phyloP scores from a whole-genome alignment of 2,113 vertebrate species.

The Nesogale talazaci region DNA sequence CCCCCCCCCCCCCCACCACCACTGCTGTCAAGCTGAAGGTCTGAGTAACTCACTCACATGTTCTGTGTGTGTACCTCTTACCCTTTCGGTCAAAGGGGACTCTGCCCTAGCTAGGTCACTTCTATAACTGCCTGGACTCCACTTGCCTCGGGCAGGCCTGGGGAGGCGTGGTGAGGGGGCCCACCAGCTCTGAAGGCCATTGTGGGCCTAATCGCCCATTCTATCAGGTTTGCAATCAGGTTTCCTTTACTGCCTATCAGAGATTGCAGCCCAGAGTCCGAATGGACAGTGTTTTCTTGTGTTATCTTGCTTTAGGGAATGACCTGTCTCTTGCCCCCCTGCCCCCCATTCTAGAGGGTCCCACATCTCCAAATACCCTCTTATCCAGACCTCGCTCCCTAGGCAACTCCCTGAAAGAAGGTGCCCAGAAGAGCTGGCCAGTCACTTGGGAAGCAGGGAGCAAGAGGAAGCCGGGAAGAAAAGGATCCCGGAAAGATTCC shows the following conservation, averaged over 20 bases:
- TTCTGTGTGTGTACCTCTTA: background rate
- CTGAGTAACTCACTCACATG: background rate
- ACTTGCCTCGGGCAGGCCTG: background rate
- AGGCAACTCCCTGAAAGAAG: slow-evolving; percentile 14
- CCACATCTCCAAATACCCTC: slow-evolving; percentile 4
- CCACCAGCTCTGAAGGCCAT: background rate
- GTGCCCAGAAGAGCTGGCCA: slow-evolving; percentile 24
- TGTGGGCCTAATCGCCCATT: background rate
- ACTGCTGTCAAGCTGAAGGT: slow-evolving; percentile 8
- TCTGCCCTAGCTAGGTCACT: background rate
- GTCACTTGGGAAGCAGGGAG: background rate
- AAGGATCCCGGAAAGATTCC: background rate
- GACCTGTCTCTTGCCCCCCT: background rate
- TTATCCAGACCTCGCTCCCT: background rate
- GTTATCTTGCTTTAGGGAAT: slow-evolving; percentile 1
- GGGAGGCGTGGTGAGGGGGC: background rate
- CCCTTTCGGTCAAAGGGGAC: background rate
- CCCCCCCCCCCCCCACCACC: background rate
- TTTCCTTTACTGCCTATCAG: background rate
- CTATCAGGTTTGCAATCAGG: background rate
- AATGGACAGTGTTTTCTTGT: slow-evolving; percentile 37
- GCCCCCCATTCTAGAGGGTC: background rate
- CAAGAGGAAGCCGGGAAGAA: background rate
- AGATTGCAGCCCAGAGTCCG: slow-evolving; percentile 39
- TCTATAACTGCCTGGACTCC: background rate